These are phyloP conservation scores for Cryptoblepharus egeriae DNA, from an alignment of 2,797 vertebrate species.

Conservation along the genomic window DNA sequence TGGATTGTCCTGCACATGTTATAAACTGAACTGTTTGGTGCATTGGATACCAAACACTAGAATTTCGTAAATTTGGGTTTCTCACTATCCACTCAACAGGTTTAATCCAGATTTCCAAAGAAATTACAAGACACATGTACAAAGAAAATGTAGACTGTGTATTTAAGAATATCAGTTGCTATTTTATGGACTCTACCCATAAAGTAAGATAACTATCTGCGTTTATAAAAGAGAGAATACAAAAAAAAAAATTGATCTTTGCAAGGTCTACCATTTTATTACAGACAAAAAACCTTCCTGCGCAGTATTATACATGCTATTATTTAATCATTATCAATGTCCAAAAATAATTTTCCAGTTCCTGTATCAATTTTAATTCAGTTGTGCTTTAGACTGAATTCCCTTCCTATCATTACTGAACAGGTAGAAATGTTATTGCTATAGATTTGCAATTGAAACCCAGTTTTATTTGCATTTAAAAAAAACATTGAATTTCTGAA, in stretches of 20 bases:
- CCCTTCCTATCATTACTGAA: background rate
- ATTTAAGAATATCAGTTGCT: background rate
- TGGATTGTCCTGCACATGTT: too few relatives aligned
- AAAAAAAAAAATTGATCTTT: background rate
- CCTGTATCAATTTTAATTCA: background rate
- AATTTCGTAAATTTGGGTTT: constrained; percentile 4
- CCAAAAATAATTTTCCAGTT: background rate
- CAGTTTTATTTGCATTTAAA: background rate
- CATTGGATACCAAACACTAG: background rate
- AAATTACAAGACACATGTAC: background rate
- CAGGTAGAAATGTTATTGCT: background rate
- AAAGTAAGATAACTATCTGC: background rate
- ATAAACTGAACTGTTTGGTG: background rate
- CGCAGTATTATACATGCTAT: background rate
- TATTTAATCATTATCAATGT: background rate
- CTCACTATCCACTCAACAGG: background rate
- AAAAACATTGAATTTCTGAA: background rate
- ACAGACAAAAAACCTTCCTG: background rate
- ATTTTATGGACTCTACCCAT: background rate
- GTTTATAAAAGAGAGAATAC: constrained; percentile 16
- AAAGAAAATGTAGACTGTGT: background rate
- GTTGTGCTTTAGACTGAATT: background rate
- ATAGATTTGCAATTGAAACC: background rate
- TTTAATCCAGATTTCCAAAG: background rate
- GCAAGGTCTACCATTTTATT: background rate